Evolutionary conservation across 2,113 vertebrate genomes (phyloP).

Genomic region (Pandion haliaetus): DNA sequence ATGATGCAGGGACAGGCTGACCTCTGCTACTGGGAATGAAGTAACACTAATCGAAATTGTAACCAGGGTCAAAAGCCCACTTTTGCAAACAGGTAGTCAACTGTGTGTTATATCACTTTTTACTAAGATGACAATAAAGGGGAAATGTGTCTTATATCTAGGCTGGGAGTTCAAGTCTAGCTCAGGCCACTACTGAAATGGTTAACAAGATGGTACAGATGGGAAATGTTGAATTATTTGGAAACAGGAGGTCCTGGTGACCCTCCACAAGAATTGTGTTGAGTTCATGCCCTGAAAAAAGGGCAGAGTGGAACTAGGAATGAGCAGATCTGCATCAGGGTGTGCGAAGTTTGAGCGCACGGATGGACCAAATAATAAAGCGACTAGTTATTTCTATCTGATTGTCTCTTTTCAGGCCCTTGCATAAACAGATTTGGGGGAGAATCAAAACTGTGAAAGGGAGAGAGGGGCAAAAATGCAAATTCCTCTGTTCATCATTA

Average conservation of each 20-base stretch:
- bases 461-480: rapidly evolving
- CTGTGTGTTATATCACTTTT: background rate
- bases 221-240: background rate
- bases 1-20: background rate
- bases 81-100: background rate
- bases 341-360: rapidly evolving
- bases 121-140: background rate
- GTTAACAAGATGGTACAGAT: background rate
- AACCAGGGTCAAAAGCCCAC: background rate
- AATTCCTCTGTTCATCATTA: background rate
- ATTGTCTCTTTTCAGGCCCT: background rate
- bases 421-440: background rate
- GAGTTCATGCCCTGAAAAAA: background rate
- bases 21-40: background rate
- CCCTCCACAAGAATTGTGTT: background rate
- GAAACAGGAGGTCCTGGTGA: background rate
- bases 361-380: background rate
- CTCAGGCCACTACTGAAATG: background rate
- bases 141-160: background rate
- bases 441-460: background rate
- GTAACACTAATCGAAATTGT: background rate
- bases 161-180: background rate
- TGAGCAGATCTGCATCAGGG: background rate
- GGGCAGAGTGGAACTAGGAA: background rate
- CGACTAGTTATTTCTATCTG: background rate